Conservation (phyloP, 1,140 invertebrate species). For the Dreissena polymorpha region DNA sequence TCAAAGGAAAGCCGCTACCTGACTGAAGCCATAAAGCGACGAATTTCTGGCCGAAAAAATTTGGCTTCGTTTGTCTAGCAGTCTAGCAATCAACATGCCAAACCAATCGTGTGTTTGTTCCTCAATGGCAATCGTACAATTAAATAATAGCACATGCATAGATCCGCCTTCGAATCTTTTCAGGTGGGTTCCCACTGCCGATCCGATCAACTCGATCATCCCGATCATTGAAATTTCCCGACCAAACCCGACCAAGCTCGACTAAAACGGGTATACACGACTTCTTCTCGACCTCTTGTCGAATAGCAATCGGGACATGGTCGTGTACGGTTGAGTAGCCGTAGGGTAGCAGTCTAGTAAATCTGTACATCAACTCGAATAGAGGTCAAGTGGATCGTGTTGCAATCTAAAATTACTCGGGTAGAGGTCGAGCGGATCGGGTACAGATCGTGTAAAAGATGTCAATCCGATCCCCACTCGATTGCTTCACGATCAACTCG, state of each 20-base stretch:
- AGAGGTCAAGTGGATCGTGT: conserved; percentile 19
- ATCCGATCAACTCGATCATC: conserved; percentile 29
- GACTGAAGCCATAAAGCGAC: too few species aligned
- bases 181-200: conserved; percentile 27
- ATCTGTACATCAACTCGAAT: conserved; percentile 30
- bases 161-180: too few species aligned
- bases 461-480: conserved; percentile 21
- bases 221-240: conserved; percentile 30
- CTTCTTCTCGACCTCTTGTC: conserved; percentile 29
- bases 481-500: conserved; percentile 45
- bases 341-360: conserved; percentile 31
- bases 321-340: conserved; percentile 11
- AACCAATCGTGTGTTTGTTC: too few species aligned
- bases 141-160: too few species aligned
- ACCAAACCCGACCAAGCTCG: conserved; percentile 37
- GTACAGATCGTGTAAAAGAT: conserved; percentile 46
- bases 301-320: conserved; percentile 14
- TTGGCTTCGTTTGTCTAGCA: too few species aligned
- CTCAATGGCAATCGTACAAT: too few species aligned
- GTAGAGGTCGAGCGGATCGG: conserved; percentile 33
- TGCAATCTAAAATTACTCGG: conserved; percentile 4
- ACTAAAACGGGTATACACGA: conserved; percentile 36
- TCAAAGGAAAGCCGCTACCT: too few species aligned
- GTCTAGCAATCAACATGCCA: too few species aligned
- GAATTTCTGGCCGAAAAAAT: too few species aligned